phyloP scores from a whole-genome alignment of 2,888 invertebrate genomes.

The Folsomia candida region DNA sequence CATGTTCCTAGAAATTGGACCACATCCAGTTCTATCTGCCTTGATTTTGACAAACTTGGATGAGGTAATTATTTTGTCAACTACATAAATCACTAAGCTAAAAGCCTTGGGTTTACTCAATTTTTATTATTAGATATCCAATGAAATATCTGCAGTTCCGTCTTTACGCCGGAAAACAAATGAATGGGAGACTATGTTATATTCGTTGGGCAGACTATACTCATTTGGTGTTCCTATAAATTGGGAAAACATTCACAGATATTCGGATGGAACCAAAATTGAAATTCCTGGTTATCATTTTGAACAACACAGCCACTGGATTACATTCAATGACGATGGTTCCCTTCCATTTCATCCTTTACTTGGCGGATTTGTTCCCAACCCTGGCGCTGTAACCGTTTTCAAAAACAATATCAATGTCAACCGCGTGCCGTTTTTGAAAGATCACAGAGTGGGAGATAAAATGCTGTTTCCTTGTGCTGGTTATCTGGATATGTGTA shows the following conservation, averaged over 20 bases:
- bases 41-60: constrained; percentile 15
- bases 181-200: constrained; percentile 25
- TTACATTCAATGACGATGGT: not conserved
- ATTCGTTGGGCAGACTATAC: constrained; percentile 21
- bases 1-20: constrained; percentile 40
- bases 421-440: constrained; percentile 1
- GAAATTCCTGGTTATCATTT: constrained; percentile 26
- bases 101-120: too few relatives aligned
- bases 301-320: constrained; percentile 24
- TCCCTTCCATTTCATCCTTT: constrained; percentile 22
- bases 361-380: constrained; percentile 12
- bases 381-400: not conserved
- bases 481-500: constrained; percentile 27
- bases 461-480: constrained; percentile 24
- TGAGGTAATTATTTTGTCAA: too few relatives aligned
- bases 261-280: not conserved
- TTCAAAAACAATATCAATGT: constrained; percentile 22
- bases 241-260: constrained; percentile 26
- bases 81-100: too few relatives aligned
- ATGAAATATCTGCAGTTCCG: too few relatives aligned
- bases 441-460: constrained; percentile 26
- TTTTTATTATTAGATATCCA: too few relatives aligned
- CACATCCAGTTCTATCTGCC: constrained; percentile 33
- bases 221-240: constrained; percentile 20
- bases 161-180: constrained; percentile 24